Evolutionary conservation across 1,140 invertebrate genomes (phyloP), one percentile per base, ranked within the genome.

Genomic region (Calliopsis andreniformis): DNA sequence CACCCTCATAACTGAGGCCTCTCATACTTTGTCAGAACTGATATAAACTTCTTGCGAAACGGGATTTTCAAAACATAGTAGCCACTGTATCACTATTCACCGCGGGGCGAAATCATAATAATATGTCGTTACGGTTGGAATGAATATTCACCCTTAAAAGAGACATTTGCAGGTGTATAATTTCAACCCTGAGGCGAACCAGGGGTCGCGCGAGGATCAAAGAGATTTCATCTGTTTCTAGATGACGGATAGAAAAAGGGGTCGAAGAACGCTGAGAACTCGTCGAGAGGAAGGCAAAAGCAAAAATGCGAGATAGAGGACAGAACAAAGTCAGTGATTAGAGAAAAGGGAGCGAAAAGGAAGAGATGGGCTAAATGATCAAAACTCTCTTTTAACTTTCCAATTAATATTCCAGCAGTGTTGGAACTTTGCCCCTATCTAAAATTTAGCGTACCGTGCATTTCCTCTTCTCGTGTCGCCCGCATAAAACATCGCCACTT

Each of bases 331-430:
- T 42, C 6, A 12, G 25, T 23, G 66, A 70, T 76, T 61, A 62
- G 23, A 1, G 72, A 18, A 35, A 51, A 25, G 10, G 3, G 16
- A 10, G 35, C 35, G 35, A 10, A 10, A 10, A 18, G 6, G 12
- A 39, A 28, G 25, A 69, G 43, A 20, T 2, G 39, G 20, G 20
- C 7, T 80, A 78, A 78, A 76, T 73, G 75, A 78, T 55, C 30
- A 66, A 86, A 85, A 82, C 82, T 85, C 84, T 86, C 81, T 83
- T 88, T 85, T 81, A 88, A 89, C 80, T 88, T 86, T 87, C 79
- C 82, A 86, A 89, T 89, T 87, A 88, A 87, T 89, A 88, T 89
- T 87, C 87, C 81, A 64, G 18, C 64, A 25, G 69, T 76, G 69
- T 77, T 59, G 64, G 28, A 42, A 53, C 8, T 63, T 67, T n/a